Percentiles rank a stretch among this genome's conserved stretches.
phyloP scores from a whole-genome alignment of 1,140 invertebrate genomes.

The Lepidurus apus region DNA sequence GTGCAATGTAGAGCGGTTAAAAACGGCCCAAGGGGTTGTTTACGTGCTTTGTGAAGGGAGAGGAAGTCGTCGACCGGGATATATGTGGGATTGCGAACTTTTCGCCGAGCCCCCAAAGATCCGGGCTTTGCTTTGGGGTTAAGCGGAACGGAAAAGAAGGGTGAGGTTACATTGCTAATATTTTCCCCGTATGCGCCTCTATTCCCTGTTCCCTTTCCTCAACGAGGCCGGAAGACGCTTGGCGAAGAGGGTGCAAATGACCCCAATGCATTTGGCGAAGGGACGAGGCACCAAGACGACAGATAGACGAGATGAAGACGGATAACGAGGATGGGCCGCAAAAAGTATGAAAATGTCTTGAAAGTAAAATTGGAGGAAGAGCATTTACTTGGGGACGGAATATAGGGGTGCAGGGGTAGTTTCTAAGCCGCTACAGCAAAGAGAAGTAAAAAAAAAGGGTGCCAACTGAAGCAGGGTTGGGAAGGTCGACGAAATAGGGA shows the following conservation, averaged over 20 bases:
- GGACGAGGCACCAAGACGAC: background rate
- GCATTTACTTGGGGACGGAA: background rate
- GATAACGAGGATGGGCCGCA: constrained; percentile 2
- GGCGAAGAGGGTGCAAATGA: constrained; percentile 5
- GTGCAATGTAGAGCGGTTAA: background rate
- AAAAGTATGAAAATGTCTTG: background rate
- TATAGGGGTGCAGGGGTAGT: background rate
- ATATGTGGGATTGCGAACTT: background rate
- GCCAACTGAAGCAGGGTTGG: background rate
- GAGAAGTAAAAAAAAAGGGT: background rate
- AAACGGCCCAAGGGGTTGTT: background rate
- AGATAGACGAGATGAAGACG: constrained; percentile 10
- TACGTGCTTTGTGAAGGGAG: background rate
- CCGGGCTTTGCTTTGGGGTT: background rate
- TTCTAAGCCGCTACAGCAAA: background rate
- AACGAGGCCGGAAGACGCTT: constrained; percentile 5
- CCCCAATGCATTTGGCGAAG: background rate
- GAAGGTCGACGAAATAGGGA: background rate
- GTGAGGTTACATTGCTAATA: background rate
- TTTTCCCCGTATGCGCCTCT: background rate
- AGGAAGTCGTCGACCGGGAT: background rate
- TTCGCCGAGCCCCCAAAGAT: background rate
- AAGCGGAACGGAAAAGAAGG: background rate
- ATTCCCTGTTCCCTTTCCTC: background rate
- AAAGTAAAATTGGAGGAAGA: background rate